phyloP scores from a whole-genome alignment of 2,797 vertebrate genomes.

The Sandelia bainsii region DNA sequence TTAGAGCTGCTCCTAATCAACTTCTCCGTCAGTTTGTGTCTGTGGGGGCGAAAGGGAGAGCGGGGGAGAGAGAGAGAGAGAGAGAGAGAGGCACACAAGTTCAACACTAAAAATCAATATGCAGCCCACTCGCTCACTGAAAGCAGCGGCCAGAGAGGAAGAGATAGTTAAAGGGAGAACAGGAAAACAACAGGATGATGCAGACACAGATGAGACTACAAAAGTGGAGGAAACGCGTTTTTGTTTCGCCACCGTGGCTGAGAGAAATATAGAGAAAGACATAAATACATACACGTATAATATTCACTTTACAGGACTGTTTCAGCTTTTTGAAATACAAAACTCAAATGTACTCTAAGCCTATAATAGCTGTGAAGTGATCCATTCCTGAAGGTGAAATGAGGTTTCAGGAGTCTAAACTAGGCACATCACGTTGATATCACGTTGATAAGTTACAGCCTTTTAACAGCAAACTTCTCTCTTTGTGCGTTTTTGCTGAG shows the following conservation, averaged over 20 bases:
- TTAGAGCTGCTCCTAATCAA: constrained; percentile 84
- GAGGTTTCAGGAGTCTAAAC: neutral
- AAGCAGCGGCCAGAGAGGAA: constrained; percentile 36
- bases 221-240: constrained; percentile 30
- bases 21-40: constrained; percentile 81
- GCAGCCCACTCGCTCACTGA: constrained; percentile 75
- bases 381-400: neutral
- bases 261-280: neutral
- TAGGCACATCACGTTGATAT: too few species aligned
- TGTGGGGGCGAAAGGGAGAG: constrained; percentile 74
- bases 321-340: neutral
- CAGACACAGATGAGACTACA: constrained; percentile 25
- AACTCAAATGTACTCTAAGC: neutral
- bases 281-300: neutral
- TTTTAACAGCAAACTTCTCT: neutral
- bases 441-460: neutral
- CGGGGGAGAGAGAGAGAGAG: constrained; percentile 42
- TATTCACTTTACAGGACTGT: neutral
- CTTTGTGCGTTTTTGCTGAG: neutral
- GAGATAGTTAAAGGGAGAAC: constrained; percentile 48
- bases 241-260: constrained; percentile 7
- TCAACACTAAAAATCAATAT: constrained; percentile 79
- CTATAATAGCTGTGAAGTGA: neutral
- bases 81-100: constrained; percentile 64
- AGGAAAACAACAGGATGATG: constrained; percentile 50